A percentile compares a stretch with the other conserved stretches of the same genome.
These are phyloP conservation scores for Papilio polyxenes DNA, from an alignment of 1,140 invertebrate genomes.

Conservation along the genomic window DNA sequence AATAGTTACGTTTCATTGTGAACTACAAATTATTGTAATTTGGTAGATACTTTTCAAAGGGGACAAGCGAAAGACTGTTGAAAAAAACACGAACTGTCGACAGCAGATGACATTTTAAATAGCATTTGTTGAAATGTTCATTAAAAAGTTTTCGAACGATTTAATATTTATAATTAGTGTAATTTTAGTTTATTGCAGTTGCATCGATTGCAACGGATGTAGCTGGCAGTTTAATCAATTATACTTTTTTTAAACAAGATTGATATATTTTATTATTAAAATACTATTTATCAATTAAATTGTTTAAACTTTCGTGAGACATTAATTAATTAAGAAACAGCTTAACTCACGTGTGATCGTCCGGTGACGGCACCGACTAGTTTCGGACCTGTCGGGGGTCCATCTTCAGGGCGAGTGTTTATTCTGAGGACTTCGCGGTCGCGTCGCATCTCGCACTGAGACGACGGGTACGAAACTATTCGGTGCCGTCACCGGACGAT, in stretches of 20 bases:
- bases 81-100: conserved; percentile 38
- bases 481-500: too few relatives aligned
- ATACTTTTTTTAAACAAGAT: neutral
- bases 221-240: neutral
- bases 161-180: conserved; percentile 11
- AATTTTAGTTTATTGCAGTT: neutral
- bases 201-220: neutral
- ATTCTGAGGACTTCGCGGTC: too few relatives aligned
- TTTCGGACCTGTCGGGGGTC: too few relatives aligned
- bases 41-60: conserved; percentile 55
- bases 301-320: too few relatives aligned
- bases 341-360: too few relatives aligned
- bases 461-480: too few relatives aligned
- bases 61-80: conserved; percentile 11
- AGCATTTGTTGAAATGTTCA: conserved; percentile 32
- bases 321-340: too few relatives aligned
- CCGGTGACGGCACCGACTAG: too few relatives aligned
- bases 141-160: conserved; percentile 26
- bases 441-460: too few relatives aligned
- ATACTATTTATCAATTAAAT: too few relatives aligned
- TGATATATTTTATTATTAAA: too few relatives aligned
- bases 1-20: conserved; percentile 73
- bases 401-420: too few relatives aligned
- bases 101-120: conserved; percentile 34
- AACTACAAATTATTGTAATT: conserved; percentile 74